Evolutionary conservation across 2,888 invertebrate genomes (phyloP).

Genomic region (Drosophila seclusa): DNA sequence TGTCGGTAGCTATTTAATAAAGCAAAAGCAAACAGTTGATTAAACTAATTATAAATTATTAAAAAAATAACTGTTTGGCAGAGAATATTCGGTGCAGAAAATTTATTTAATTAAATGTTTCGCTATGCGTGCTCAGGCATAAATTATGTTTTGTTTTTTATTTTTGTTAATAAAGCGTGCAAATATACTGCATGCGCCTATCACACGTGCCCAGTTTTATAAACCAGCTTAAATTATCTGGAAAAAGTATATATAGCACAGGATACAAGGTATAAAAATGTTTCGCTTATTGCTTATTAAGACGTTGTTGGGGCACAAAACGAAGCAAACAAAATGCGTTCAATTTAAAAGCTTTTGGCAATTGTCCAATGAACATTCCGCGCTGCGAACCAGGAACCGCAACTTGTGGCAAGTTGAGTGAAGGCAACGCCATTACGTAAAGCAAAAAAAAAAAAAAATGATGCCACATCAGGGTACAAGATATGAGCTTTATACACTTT

Average conservation of each 20-base stretch:
- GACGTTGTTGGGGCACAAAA: constrained; percentile 22
- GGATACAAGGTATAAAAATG: not conserved
- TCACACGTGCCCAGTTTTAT: not conserved
- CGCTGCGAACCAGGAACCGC: not conserved
- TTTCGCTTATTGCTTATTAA: constrained; percentile 34
- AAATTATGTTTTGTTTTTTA: not conserved
- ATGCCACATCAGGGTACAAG: constrained; percentile 33
- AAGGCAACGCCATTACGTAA: constrained; percentile 25
- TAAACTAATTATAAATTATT: constrained; percentile 1
- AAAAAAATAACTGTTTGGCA: not conserved
- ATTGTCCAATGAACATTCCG: constrained; percentile 13
- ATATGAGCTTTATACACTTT: constrained; percentile 25
- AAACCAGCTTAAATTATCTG: not conserved
- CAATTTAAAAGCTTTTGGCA: constrained; percentile 34
- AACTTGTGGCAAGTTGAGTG: constrained; percentile 13
- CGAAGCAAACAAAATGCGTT: constrained; percentile 26
- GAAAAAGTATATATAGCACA: not conserved
- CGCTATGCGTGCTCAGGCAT: not conserved
- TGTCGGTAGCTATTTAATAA: not conserved
- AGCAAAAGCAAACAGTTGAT: not conserved
- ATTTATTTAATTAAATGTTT: not conserved
- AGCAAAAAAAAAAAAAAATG: constrained; percentile 31
- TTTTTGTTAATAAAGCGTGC: not conserved
- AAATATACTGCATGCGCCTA: not conserved
- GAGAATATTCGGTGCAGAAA: not conserved